Percentiles rank a stretch among this genome's conserved stretches.
Evolutionary conservation across 2,113 vertebrate species (phyloP).

Genomic region (Glareola pratincola): DNA sequence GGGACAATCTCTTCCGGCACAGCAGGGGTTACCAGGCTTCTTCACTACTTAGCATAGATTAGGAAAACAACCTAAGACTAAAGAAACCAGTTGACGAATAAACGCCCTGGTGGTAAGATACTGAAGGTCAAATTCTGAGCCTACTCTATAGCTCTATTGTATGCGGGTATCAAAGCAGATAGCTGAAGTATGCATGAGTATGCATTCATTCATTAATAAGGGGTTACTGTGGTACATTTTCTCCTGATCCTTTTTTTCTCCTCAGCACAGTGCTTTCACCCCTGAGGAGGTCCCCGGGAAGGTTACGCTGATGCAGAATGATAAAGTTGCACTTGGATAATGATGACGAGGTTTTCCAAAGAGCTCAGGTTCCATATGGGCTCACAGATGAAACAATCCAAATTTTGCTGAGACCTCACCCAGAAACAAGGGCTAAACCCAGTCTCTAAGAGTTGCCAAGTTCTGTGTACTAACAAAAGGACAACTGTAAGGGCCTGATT

Average conservation of each 20-base stretch:
- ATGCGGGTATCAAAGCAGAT: conserved; percentile 36
- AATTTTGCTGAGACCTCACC: neutral
- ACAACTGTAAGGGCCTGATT: neutral
- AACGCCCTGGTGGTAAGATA: neutral
- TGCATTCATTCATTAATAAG: conserved; percentile 1
- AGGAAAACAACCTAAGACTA: neutral
- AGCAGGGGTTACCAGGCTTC: neutral
- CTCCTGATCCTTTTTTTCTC: neutral
- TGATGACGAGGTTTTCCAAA: neutral
- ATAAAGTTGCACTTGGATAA: neutral
- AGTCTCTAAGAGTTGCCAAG: neutral
- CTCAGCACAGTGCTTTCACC: neutral
- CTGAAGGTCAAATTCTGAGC: conserved; percentile 40
- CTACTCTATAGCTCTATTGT: neutral
- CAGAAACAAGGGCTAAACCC: neutral
- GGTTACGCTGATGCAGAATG: neutral
- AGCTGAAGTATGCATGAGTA: conserved; percentile 23
- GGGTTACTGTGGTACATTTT: neutral
- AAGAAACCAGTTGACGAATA: neutral
- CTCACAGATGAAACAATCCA: neutral
- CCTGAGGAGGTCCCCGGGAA: neutral
- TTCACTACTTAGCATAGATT: neutral
- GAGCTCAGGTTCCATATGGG: neutral
- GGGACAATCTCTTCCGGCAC: neutral
- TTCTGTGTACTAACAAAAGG: neutral